A percentile compares a stretch with the other conserved stretches of the same genome.
Evolutionary conservation across 2,797 vertebrate species (phyloP).

Genomic region (Manis pentadactyla): DNA sequence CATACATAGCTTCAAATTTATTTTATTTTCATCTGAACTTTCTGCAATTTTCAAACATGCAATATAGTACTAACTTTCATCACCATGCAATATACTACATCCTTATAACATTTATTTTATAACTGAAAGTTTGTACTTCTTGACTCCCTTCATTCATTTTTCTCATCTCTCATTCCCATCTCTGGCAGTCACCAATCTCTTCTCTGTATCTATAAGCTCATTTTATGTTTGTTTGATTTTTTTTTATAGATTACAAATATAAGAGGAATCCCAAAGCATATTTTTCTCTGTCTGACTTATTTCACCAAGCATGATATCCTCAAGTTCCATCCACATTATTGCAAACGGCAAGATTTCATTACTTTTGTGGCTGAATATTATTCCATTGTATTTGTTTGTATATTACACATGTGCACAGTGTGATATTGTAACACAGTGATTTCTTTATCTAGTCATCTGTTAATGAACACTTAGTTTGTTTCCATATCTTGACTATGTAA

Average conservation of each 20-base stretch:
- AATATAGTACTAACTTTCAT: background rate
- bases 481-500: background rate
- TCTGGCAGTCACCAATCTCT: background rate
- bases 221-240: background rate
- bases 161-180: background rate
- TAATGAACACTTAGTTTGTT: background rate
- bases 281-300: background rate
- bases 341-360: background rate
- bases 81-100: background rate
- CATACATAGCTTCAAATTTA: background rate
- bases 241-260: background rate
- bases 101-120: background rate
- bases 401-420: too few relatives aligned
- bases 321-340: background rate
- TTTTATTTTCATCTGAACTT: background rate
- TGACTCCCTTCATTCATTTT: background rate
- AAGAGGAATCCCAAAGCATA: background rate
- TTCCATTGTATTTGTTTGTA: background rate
- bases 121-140: background rate
- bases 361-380: background rate
- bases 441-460: background rate
- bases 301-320: background rate
- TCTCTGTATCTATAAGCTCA: background rate
- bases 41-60: background rate
- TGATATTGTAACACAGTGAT: background rate